Evolutionary conservation across 2,888 invertebrate species (phyloP).

Genomic region (Eumacrocentrus americanus): DNA sequence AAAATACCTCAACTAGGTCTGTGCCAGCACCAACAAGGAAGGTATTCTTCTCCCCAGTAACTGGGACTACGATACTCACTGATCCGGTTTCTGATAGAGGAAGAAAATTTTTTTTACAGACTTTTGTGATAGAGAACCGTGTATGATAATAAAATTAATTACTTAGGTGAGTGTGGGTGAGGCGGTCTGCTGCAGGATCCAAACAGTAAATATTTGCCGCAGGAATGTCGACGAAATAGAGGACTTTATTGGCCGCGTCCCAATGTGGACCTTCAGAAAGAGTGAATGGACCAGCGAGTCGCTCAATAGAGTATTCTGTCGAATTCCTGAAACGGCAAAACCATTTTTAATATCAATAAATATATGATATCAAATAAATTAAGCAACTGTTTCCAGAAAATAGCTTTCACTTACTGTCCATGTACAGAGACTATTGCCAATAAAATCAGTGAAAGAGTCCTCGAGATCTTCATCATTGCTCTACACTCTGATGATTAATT

Average conservation of each 20-base stretch:
- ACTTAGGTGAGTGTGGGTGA: conserved; percentile 44
- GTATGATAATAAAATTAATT: conserved; percentile 19
- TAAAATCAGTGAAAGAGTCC: not conserved
- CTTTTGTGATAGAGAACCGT: no score
- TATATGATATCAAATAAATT: no score
- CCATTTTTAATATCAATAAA: not conserved
- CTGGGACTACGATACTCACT: conserved; percentile 59
- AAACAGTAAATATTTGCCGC: conserved; percentile 64
- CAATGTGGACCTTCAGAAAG: conserved; percentile 72
- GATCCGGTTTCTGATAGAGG: conserved; percentile 34
- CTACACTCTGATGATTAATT: no score
- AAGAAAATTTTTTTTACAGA: no score
- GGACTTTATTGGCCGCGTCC: conserved; percentile 64
- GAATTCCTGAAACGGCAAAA: not conserved
- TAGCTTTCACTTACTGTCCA: not conserved
- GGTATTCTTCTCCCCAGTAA: conserved; percentile 52
- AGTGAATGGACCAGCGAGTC: conserved; percentile 44
- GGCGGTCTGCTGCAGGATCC: conserved; percentile 63
- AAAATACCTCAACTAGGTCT: conserved; percentile 61
- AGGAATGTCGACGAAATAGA: conserved; percentile 70
- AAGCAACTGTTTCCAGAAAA: not conserved
- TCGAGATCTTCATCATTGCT: not conserved
- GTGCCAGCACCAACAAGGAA: conserved; percentile 60
- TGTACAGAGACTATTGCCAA: not conserved
- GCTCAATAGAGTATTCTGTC: conserved; percentile 34